Evolutionary conservation across 1,140 invertebrate species (phyloP), one percentile per base, ranked within the genome.

Genomic region (Aleiodes sp.): DNA sequence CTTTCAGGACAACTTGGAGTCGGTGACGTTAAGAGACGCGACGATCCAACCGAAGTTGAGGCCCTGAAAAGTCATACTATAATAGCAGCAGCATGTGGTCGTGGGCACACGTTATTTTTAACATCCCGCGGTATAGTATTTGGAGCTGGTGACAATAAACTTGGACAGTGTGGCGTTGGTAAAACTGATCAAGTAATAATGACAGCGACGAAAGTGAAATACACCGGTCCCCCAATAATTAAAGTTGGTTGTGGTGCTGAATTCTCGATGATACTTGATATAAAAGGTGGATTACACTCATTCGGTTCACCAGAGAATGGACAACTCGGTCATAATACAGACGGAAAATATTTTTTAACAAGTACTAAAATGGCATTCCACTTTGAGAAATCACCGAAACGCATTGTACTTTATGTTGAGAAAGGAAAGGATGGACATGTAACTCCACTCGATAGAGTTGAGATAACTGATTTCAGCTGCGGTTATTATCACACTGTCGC

Each of bases 301-400:
- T 98, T 98, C 82, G 96, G 96, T 4, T 89, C 93, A 68, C 96
- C 96, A 0, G 96, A 98, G 78, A 96, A 96, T 84, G 96, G 96
- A 2, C 95, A 96, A 78, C 80, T 98, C 28, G 94, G 95, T 59
- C 95, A 98, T 82, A 97, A 97, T 76, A 94, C 94, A 4, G 96
- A 97, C 85, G 96, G 95, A 19, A 95, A 96, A 83, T 98, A 95
- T 78, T 96, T 98, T 82, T 91, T 96, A 41, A 95, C 93, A 12
- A 93, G 91, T 70, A 96, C 92, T 28, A 98, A 96, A 79, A 86
- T 98, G 72, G 92, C 92, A 70, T 97, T 91, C 86, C 91, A 94
- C 77, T 96, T 92, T 83, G 94, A 96, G 82, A 91, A 92, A 62
- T 87, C 89, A 14, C 96, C 96, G 4, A 94, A 96, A 76, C 90